Evolutionary conservation across 2,888 invertebrate genomes (phyloP), one percentile per base, ranked within the genome.

Genomic region (Morpho deidamia): DNA sequence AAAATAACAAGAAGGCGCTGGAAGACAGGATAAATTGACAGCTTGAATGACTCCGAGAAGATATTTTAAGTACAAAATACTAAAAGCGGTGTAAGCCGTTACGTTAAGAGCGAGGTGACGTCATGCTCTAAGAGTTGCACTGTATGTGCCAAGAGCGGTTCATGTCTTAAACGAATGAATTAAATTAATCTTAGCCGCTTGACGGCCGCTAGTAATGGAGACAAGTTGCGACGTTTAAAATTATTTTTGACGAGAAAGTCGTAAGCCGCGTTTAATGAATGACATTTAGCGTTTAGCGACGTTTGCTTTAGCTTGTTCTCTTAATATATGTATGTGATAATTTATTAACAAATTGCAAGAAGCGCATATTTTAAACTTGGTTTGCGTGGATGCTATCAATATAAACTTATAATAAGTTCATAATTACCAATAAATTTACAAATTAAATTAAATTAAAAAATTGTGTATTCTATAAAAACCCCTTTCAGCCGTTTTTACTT

Each of bases 131-230:
- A 71, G 76, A 74, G 71, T 72, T 62, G 64, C 62, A 58, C 69
- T 66, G 59, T 66, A 68, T 65, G 66, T 68, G 70, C 72, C 65
- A 62, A 73, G 71, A 73, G 75, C 78, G 78, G 83, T 82, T 79
- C 75, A 70, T 64, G 70, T 74, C 72, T 74, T 70, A 76, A 79
- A 78, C 74, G 75, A 77, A 81, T 76, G 78, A 81, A 85, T 84
- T 80, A 77, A 74, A 86, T 83, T 83, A 81, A 83, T 83, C 74
- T 77, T 74, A 74, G 74, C 78, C 70, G 74, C 75, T 76, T 77
- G 72, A 74, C 73, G 76, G 74, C 73, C 76, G 78, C 78, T 81
- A 79, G 72, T 83, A 81, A 86, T 80, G 76, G 78, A 79, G 81
- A 76, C 71, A 68, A 64, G 71, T 72, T 67, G 72, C 71, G 71